Percentiles rank a stretch among this genome's conserved stretches.
Evolutionary conservation across 2,888 invertebrate species (phyloP).

Genomic region (Laothoe populi): DNA sequence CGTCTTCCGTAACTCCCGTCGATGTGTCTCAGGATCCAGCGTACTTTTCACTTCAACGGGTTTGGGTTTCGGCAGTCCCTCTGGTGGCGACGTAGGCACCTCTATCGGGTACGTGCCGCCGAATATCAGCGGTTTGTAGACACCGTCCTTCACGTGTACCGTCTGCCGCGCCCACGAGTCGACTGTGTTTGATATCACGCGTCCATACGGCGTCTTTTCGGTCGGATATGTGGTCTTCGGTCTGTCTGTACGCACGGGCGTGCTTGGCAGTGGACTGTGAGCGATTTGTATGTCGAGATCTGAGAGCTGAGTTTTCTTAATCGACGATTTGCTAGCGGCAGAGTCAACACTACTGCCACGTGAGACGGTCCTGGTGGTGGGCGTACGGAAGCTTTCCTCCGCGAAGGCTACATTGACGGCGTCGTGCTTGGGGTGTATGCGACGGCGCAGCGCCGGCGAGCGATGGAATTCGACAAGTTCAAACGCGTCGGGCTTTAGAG

Average conservation of each 20-base stretch:
- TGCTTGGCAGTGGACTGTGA: constrained; percentile 44
- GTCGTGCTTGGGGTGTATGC: constrained; percentile 41
- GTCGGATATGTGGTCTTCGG: background rate
- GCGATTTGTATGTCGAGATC: constrained; percentile 60
- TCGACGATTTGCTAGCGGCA: constrained; percentile 33
- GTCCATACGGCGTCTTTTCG: constrained; percentile 59
- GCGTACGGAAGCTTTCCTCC: constrained; percentile 19
- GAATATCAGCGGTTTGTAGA: constrained; percentile 89
- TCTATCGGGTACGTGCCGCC: constrained; percentile 95
- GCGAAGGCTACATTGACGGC: constrained; percentile 36
- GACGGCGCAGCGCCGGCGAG: constrained; percentile 44
- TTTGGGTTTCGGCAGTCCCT: constrained; percentile 33
- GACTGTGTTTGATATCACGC: constrained; percentile 86
- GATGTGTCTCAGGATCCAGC: constrained; percentile 40
- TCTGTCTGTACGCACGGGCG: constrained; percentile 22
- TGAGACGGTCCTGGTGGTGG: constrained; percentile 26
- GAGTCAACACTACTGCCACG: constrained; percentile 31
- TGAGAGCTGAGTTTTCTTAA: constrained; percentile 40
- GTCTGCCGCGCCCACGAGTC: constrained; percentile 86
- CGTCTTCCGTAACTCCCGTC: constrained; percentile 58
- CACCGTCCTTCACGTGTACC: constrained; percentile 49
- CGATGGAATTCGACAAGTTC: constrained; percentile 36
- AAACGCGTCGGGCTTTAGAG: constrained; percentile 29
- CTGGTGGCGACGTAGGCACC: constrained; percentile 80
- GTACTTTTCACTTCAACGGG: constrained; percentile 28